Evolutionary conservation across 2,797 vertebrate genomes (phyloP), one percentile per base, ranked within the genome.

Genomic region (Salmo trutta): DNA sequence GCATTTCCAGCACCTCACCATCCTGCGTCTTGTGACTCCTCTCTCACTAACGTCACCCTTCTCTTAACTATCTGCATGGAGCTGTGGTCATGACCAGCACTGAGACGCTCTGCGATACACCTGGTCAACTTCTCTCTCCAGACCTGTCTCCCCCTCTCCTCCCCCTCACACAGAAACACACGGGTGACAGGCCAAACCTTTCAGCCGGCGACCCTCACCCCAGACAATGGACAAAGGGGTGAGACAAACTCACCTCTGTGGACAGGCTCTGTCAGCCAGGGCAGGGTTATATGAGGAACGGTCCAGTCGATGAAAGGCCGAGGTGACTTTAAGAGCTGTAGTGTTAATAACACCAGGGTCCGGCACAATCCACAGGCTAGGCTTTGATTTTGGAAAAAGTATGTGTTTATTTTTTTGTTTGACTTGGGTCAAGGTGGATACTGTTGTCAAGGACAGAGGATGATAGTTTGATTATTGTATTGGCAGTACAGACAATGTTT

Each of bases 161-260:
- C 80, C 89, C 79, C 76, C 84, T 89, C 82, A 65, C 83, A 80
- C 36, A 77, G 56, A 71, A 80, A 83, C 87, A 86, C 24, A 10
- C 7, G n/a, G 59, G 17, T 56, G 79, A 83, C 79, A 74, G 71
- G 82, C 77, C 79, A 82, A 84, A 77, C 78, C 84, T 85, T 77
- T 77, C 89, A 91, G 89, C 90, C 74, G 5, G 78, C 74, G 69
- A 87, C 79, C 53, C 80, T 5, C 21, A 67, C 65, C 62, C 59
- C 64, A 76, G 80, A 95, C 94, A 95, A 95, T 90, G 87, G 79
- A 95, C 94, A 95, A 95, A 92, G 90, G 76, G 81, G 85, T 76
- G 84, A 85, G 83, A 84, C 86, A 86, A 75, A 75, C 74, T 54
- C 77, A 54, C 81, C 73, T 72, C 71, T 74, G 87, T 41, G 77